Evolutionary conservation across 2,888 invertebrate genomes (phyloP), one percentile per base, ranked within the genome.

Genomic region (Microplitis manilae): DNA sequence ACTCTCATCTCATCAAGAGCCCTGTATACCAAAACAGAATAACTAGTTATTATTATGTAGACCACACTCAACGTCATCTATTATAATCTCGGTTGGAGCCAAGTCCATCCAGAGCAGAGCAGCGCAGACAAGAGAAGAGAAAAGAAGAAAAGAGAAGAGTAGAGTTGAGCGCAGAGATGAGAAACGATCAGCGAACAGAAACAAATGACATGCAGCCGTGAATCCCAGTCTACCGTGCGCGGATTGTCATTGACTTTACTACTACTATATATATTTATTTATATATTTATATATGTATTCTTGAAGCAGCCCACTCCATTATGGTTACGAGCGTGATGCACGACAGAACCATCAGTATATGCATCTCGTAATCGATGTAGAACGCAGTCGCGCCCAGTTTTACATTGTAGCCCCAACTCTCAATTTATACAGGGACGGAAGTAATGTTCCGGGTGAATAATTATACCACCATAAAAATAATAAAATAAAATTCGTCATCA

Each of bases 361-460:
- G 39, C 9, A 41, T n/a, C 39, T 40, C 62, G 64, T 64, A 39
- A 64, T 20, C 39, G 20, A 40, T 65, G 68, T 69, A 73, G 62
- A 13, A 20, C 60, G 71, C 15, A 64, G 59, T 75, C 74, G 79
- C 81, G 71, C 81, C 81, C 79, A 81, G 70, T 78, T 81, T 73
- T 78, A 75, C 81, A 74, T 69, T 77, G 13, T 50, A 13, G 50
- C 13, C 9, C 50, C 8, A 5, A 50, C 13, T 50, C 9, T 8
- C 13, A 13, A 50, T 13, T 50, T 13, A 13, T 4, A 8, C 8
- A 78, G 77, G 81, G 79, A 81, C 81, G 82, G 82, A 82, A 81
- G 80, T 79, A 75, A 81, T 80, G 79, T 82, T 81, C 78, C 76
- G 81, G 76, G 77, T 76, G 77, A 82, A 73, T 75, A 77, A 79